Conservation (phyloP, 2,113 vertebrate species). For the Beaufortia kweichowensis region DNA sequence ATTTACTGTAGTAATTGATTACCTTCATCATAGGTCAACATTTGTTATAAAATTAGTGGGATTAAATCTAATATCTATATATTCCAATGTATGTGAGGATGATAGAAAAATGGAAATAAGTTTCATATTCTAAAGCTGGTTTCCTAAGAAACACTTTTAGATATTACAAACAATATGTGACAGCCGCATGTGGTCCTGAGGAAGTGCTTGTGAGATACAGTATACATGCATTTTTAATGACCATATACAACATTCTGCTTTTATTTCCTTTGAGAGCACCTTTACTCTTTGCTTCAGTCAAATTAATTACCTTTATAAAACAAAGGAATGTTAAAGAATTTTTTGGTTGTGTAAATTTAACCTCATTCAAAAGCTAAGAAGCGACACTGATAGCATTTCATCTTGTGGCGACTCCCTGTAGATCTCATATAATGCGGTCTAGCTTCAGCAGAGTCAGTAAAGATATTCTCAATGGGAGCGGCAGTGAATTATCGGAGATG, state of each 20-base stretch:
- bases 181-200: conserved; percentile 50
- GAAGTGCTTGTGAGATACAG: conserved; percentile 49
- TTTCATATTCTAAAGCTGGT: conserved; percentile 51
- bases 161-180: conserved; percentile 46
- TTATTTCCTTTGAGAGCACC: conserved; percentile 41
- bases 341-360: background rate
- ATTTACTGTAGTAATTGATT: background rate
- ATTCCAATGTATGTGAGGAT: conserved; percentile 7
- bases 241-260: conserved; percentile 23
- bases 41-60: background rate
- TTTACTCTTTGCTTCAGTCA: background rate
- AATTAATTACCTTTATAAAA: conserved; percentile 22
- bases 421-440: background rate
- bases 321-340: conserved; percentile 2
- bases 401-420: background rate
- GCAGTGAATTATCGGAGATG: conserved; percentile 31
- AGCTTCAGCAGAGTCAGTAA: conserved; percentile 37
- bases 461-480: conserved; percentile 14
- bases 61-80: background rate
- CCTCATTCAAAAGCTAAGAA: background rate
- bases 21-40: background rate
- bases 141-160: conserved; percentile 56
- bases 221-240: conserved; percentile 60
- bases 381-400: conserved; percentile 3
- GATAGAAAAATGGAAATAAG: conserved; percentile 14